These are phyloP conservation scores for Tetramorium parvispinum DNA, from an alignment of 1,140 invertebrate species.

Conservation along the genomic window DNA sequence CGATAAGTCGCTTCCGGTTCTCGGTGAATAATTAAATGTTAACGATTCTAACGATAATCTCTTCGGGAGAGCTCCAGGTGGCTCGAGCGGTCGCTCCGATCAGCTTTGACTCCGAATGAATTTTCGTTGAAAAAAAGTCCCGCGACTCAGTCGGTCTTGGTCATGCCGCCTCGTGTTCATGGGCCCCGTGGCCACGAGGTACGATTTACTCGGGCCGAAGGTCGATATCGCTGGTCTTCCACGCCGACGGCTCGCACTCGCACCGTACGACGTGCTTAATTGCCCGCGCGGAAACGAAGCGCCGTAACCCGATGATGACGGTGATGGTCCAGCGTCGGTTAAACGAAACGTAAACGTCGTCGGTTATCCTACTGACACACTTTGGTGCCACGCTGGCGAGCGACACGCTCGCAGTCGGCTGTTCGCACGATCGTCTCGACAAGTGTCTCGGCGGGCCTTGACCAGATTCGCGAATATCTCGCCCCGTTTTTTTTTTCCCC, in stretches of 20 bases:
- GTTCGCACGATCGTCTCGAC: conserved; percentile 9
- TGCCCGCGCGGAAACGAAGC: background rate
- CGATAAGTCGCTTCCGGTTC: background rate
- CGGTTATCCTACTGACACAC: conserved; percentile 81
- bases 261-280: background rate
- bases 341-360: conserved; percentile 66
- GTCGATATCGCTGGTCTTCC: background rate
- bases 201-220: background rate
- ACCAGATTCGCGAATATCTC: conserved; percentile 22
- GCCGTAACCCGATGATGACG: background rate
- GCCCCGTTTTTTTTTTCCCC: background rate
- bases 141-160: too few relatives aligned
- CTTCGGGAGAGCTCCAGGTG: too few relatives aligned
- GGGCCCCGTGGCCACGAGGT: too few relatives aligned
- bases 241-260: background rate
- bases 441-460: background rate
- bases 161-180: too few relatives aligned
- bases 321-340: conserved; percentile 41
- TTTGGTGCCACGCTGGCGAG: conserved; percentile 60
- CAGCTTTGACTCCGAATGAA: too few relatives aligned
- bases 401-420: background rate
- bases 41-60: too few relatives aligned
- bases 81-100: too few relatives aligned
- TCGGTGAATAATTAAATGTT: too few relatives aligned
- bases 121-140: too few relatives aligned